Evolutionary conservation across 2,888 invertebrate species (phyloP).

Genomic region (Drosophila infuscata): DNA sequence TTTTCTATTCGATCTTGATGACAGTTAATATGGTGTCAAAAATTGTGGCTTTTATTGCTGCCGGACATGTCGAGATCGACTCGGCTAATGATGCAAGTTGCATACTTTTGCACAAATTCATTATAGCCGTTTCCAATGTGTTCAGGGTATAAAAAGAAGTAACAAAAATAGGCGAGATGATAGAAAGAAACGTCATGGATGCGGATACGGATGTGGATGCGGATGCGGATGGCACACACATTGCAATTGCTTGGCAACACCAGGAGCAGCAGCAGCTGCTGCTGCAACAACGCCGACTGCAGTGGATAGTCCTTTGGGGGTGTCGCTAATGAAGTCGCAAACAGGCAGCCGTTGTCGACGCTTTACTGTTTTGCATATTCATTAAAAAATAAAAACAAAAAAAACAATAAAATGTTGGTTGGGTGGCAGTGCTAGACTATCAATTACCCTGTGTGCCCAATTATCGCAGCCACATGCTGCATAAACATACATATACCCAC

Average conservation of each 20-base stretch:
- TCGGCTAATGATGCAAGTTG: not conserved
- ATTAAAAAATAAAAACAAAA: conserved; percentile 44
- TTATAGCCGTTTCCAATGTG: not conserved
- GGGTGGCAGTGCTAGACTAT: not conserved
- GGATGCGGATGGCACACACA: conserved; percentile 33
- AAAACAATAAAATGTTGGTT: not conserved
- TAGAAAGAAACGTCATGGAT: conserved; percentile 37
- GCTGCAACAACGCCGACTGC: conserved; percentile 27
- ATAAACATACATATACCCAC: not conserved
- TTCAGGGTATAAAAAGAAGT: not conserved
- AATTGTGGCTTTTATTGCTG: not conserved
- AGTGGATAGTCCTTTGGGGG: conserved; percentile 31
- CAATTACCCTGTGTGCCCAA: conserved; percentile 2
- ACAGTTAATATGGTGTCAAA: not conserved
- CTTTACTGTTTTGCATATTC: conserved; percentile 62
- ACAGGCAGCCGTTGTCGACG: conserved; percentile 61
- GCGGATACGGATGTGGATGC: not conserved
- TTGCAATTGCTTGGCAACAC: conserved; percentile 76
- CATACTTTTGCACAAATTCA: not conserved
- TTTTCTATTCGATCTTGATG: not conserved
- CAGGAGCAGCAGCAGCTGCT: conserved; percentile 36
- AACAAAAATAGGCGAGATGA: conserved; percentile 16
- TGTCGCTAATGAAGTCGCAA: conserved; percentile 81
- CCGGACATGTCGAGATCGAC: not conserved
- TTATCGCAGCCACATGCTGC: not conserved